Percentiles rank a stretch among this genome's conserved stretches.
Evolutionary conservation across 1,140 invertebrate species (phyloP).

Genomic region (Brachionus calyciflorus): DNA sequence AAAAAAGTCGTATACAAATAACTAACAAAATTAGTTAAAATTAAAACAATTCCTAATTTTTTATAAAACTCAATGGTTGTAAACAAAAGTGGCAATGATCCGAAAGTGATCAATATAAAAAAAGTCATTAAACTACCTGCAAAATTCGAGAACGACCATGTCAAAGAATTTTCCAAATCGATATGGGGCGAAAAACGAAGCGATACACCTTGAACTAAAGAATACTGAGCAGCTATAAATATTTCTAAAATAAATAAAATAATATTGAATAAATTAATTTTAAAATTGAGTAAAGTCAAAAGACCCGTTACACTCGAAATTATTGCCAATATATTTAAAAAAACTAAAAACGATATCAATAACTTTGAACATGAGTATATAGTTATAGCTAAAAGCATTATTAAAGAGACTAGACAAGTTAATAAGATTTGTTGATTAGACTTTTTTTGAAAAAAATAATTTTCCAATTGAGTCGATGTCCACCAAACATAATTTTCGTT

Average conservation of each 20-base stretch:
- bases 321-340: neutral
- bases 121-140: neutral
- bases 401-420: neutral
- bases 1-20: slow-evolving; percentile 6
- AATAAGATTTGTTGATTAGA: neutral
- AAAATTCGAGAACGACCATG: slow-evolving; percentile 24
- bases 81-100: neutral
- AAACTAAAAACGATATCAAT: neutral
- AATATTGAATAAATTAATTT: slow-evolving; percentile 5
- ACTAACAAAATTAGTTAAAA: neutral
- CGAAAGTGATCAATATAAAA: neutral
- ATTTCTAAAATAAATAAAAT: slow-evolving; percentile 16
- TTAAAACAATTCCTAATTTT: neutral
- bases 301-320: neutral
- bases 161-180: neutral
- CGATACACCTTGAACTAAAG: neutral
- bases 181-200: neutral
- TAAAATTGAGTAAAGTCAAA: neutral
- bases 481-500: slow-evolving; percentile 37
- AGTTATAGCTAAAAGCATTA: neutral
- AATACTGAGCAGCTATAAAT: neutral
- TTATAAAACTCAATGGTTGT: neutral
- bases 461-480: slow-evolving; percentile 21
- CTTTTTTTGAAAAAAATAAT: slow-evolving; percentile 37
- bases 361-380: slow-evolving; percentile 29